Evolutionary conservation across 2,888 invertebrate genomes (phyloP), one percentile per base, ranked within the genome.

Genomic region (Galerucella calmariensis): DNA sequence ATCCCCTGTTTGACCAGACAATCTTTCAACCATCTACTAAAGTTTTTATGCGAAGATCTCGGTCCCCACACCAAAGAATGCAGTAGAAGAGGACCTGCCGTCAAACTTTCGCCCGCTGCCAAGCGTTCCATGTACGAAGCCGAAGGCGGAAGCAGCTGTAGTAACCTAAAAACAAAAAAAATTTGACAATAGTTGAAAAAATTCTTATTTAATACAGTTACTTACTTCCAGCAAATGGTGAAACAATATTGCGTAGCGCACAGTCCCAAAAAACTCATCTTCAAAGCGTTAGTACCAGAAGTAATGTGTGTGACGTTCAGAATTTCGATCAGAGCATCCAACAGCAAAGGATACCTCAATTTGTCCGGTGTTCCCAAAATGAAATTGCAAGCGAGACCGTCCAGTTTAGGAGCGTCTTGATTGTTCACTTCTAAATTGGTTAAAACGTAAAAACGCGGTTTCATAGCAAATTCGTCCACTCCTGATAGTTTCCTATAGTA

Each of bases 181-280:
- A 6, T 8, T 41, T 5, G 5, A 16, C 10, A 56, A 56, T 10
- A 9, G 8, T 3, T n/a, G 14, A 56, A 12, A 56, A 58, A 24
- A 51, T 0, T 14, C 24, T 35, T 27, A 48, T 46, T 56, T 27
- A 20, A 44, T 62, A 58, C 6, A 16, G 12, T 41, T 41, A 78
- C 80, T 81, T 85, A 92, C 92, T 94, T 92, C 95, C 95, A 96
- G 78, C 93, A 92, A 71, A 95, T 92, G 74, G 93, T 94, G 86
- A 96, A 97, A 86, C 97, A 96, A 88, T 97, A 97, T 83, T 97
- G 96, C 73, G 96, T 93, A 0, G 96, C 94, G 80, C 96, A 94
- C 5, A 95, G 87, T 4, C 92, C 91, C 62, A 94, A 90, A 67
- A 91, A 90, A 0, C 91, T 85, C 87, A 85, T 87, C 82, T 86